Base-by-base conservation (phyloP, 2,888 invertebrate genomes). In the Drosophila quinaria region DNA sequence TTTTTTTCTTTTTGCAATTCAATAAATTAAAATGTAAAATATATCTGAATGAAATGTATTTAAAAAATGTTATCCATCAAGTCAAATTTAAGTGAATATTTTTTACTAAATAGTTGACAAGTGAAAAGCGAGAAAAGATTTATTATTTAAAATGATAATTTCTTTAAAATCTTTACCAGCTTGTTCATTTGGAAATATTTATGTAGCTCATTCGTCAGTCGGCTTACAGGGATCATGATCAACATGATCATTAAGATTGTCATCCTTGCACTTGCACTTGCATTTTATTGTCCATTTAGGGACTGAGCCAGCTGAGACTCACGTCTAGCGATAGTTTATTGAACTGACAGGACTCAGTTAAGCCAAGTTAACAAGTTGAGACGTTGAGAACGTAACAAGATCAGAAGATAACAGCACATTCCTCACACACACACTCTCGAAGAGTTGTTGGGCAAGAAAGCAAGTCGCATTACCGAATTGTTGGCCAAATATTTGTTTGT, bases 401-500 rank as follows among this genome's bases (percentile, higher is more conserved):
- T 76, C 33, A 44, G n/a, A 63, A 67, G 67, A 67, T 72, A 72
- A 72, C 54, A 72, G 46, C 70, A 61, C 61, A 73, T 68, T 37
- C 29, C 25, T 25, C 22, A 22, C 22, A 22, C 35, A 19, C 19
- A 11, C 47, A 37, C 35, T 22, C 15, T 11, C 37, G 25, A 17
- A 25, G 15, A 31, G 31, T 37, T 51, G 35, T 37, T 51, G 33
- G 35, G n/a, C 33, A 39, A 37, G 25, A 19, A 39, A 37, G 25
- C 37, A 37, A 51, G 22, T 37, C 50, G 50, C 17, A 19, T 51
- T 51, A 10, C n/a, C n/a, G 5, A 31, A 44, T 22, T 44, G 44
- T 15, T 55, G 15, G 44, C 42, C 63, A 85, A 85, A 82, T 82
- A 76, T 87, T 85, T 87, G 73, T 59, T 25, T 6, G 25, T 25